phyloP scores from a whole-genome alignment of 1,140 invertebrate species.

The Gonatopus flavifemur region DNA sequence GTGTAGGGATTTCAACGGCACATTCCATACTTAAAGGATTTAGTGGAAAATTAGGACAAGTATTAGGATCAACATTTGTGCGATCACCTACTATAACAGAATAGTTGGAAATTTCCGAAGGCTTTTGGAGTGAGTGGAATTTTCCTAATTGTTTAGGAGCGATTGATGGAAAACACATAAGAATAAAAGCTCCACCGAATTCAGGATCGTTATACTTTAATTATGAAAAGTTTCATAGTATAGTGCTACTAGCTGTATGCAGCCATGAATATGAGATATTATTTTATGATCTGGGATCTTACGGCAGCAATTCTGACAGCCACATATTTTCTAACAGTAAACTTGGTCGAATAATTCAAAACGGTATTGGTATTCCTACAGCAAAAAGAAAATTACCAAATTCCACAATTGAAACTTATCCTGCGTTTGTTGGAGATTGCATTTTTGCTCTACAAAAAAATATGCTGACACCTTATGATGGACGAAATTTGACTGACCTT shows the following conservation, averaged over 20 bases:
- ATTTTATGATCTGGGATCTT: constrained; percentile 22
- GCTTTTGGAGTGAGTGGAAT: constrained; percentile 44
- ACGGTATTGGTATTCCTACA: too few species aligned
- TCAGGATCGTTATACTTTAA: constrained; percentile 38
- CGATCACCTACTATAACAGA: too few species aligned
- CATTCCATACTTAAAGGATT: too few species aligned
- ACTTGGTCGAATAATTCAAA: too few species aligned
- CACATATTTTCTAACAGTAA: constrained; percentile 25
- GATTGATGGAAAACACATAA: constrained; percentile 27
- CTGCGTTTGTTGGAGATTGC: too few species aligned
- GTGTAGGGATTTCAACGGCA: too few species aligned
- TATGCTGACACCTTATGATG: too few species aligned
- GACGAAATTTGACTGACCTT: not conserved
- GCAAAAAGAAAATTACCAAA: too few species aligned
- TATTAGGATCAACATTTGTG: too few species aligned
- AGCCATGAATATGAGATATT: constrained; percentile 37
- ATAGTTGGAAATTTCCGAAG: constrained; percentile 32
- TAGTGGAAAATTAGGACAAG: too few species aligned
- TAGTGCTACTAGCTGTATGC: constrained; percentile 37
- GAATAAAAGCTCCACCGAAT: constrained; percentile 23
- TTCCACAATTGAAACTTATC: too few species aligned
- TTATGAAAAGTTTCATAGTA: constrained; percentile 32
- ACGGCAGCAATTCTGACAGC: constrained; percentile 20
- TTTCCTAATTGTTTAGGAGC: constrained; percentile 8
- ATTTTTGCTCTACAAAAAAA: too few species aligned